Conservation (phyloP, 2,113 vertebrate species). For the Pteropus alecto region DNA sequence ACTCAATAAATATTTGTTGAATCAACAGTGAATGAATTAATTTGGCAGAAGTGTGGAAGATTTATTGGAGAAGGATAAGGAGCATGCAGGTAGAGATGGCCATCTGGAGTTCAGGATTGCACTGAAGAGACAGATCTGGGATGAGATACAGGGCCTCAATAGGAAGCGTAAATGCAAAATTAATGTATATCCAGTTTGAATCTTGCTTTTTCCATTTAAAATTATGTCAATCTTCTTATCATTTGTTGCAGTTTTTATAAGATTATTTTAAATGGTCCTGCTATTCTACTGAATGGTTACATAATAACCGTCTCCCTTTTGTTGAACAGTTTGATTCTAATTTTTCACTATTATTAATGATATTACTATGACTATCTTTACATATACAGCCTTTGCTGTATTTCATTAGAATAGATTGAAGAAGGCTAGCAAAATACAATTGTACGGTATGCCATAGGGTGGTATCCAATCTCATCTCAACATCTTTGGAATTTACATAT, state of each 20-base stretch:
- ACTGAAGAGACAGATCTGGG: background rate
- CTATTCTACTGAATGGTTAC: background rate
- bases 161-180: background rate
- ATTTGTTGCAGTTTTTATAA: background rate
- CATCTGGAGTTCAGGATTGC: background rate
- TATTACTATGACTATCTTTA: background rate
- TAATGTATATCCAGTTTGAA: background rate
- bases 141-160: background rate
- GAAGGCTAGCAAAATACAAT: background rate
- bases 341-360: background rate
- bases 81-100: background rate
- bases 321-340: background rate
- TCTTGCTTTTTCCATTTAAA: background rate
- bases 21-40: slow-evolving; percentile 11
- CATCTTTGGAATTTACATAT: accelerated
- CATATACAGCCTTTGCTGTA: background rate
- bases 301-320: background rate
- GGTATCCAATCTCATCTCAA: background rate
- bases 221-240: background rate
- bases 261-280: background rate
- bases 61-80: background rate
- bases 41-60: background rate
- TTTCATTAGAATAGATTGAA: background rate
- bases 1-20: slow-evolving; percentile 22
- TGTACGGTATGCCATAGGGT: background rate